Evolutionary conservation across 2,888 invertebrate species (phyloP).

Genomic region (Lasioglossum oenotherae): DNA sequence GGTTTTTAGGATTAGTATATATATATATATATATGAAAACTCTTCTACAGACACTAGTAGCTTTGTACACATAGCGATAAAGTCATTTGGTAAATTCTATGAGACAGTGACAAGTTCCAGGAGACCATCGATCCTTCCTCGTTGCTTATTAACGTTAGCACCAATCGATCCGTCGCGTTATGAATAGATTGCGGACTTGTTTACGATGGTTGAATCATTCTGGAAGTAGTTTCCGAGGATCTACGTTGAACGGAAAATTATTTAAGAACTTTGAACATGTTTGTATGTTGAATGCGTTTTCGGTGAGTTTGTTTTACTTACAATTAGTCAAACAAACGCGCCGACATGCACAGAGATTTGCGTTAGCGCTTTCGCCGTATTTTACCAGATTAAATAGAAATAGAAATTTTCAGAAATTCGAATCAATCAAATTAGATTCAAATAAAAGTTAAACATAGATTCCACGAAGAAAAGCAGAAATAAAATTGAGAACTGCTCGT

Average conservation of each 20-base stretch:
- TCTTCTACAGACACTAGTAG: not conserved
- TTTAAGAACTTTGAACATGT: not conserved
- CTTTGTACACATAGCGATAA: not conserved
- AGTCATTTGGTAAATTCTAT: not conserved
- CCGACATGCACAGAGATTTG: not conserved
- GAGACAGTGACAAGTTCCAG: not conserved
- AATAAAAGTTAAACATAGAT: too few species aligned
- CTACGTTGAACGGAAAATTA: not conserved
- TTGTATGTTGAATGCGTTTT: not conserved
- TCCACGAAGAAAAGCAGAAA: too few species aligned
- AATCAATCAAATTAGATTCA: too few species aligned
- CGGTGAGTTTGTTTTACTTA: not conserved
- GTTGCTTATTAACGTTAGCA: not conserved
- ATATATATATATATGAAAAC: not conserved
- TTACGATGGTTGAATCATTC: not conserved
- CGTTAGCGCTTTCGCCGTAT: not conserved
- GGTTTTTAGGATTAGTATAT: not conserved
- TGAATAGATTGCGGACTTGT: not conserved
- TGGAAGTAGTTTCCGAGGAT: not conserved
- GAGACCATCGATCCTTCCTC: not conserved
- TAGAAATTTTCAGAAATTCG: too few species aligned
- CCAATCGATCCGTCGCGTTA: conserved; percentile 1
- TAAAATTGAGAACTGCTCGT: too few species aligned
- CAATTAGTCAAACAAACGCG: not conserved
- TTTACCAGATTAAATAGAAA: not conserved